Evolutionary conservation across 2,888 invertebrate genomes (phyloP).

Genomic region (Sipha maydis): DNA sequence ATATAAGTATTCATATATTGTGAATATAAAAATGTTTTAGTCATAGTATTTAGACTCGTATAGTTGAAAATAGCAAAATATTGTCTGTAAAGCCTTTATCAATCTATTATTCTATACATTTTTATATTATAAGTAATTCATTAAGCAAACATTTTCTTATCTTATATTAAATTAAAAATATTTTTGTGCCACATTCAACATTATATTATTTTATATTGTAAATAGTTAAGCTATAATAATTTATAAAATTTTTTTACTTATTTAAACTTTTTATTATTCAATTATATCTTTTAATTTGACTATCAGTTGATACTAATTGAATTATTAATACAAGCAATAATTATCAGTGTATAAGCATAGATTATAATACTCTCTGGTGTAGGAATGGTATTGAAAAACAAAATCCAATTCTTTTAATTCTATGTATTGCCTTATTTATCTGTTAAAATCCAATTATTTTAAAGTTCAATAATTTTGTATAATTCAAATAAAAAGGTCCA

Average conservation of each 20-base stretch:
- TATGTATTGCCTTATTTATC: too few species aligned
- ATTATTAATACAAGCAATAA: background rate
- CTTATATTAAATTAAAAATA: constrained; percentile 32
- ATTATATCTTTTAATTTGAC: background rate
- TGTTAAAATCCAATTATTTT: too few species aligned
- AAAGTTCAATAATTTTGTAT: too few species aligned
- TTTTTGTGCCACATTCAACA: constrained; percentile 55
- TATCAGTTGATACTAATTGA: background rate
- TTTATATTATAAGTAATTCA: constrained; percentile 40
- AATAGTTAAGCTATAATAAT: constrained; percentile 45
- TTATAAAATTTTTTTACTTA: constrained; percentile 25
- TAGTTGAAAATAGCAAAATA: constrained; percentile 10
- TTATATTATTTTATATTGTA: constrained; percentile 47
- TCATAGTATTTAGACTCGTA: constrained; percentile 40
- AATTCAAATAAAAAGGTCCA: too few species aligned
- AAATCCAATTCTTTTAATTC: too few species aligned
- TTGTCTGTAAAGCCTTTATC: constrained; percentile 9
- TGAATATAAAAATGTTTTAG: constrained; percentile 32
- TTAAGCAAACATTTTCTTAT: constrained; percentile 7
- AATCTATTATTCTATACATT: constrained; percentile 14
- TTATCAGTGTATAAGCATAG: constrained; percentile 2
- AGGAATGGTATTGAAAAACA: too few species aligned
- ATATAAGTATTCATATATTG: constrained; percentile 7
- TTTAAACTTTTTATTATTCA: background rate
- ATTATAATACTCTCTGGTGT: background rate